Base-by-base conservation (phyloP, 2,113 vertebrate species). In the Grantiella picta region DNA sequence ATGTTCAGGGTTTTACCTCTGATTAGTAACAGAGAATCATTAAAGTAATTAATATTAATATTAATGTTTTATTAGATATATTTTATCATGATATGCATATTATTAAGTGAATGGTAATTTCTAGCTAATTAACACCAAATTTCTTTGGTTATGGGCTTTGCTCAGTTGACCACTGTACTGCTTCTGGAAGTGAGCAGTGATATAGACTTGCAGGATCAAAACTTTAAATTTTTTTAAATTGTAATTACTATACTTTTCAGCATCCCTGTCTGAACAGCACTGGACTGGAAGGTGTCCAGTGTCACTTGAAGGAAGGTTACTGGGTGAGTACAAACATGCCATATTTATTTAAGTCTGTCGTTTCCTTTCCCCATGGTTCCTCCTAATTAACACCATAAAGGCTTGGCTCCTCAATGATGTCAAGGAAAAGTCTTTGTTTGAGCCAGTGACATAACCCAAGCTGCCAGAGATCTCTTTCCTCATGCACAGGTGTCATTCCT, bases 401-500 rank as follows among this genome's bases (percentile, higher is more conserved):
- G 70, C 81, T 93, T 47, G n/a, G 27, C 73, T 90, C n/a, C 68
- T 90, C 69, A 72, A 50, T 60, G 92, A 56, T 86, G 72, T 86
- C 60, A 78, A 78, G 76, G 50, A 92, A 83, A 68, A n/a, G 13
- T 56, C 86, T 96, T 69, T 92, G 31, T 82, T 73, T 69, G 71
- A 93, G 10, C 29, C 42, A 9, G 40, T 94, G 86, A 71, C 75
- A 92, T 64, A 89, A 45, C 42, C 72, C 49, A 23, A 88, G 88
- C 79, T 78, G 64, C 28, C 79, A 28, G 45, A 35, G 59, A n/a
- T 52, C 84, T 64, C 31, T 69, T 72, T 90, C 73, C 65, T 79
- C 4, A 3, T n/a, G n/a, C 82, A 77, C 95, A 94, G 92, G 81
- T 97, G 96, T 91, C 73, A 93, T 87, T 65, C 35, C 83, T 91